phyloP scores from a whole-genome alignment of 2,113 vertebrate species.

The Bubo bubo region DNA sequence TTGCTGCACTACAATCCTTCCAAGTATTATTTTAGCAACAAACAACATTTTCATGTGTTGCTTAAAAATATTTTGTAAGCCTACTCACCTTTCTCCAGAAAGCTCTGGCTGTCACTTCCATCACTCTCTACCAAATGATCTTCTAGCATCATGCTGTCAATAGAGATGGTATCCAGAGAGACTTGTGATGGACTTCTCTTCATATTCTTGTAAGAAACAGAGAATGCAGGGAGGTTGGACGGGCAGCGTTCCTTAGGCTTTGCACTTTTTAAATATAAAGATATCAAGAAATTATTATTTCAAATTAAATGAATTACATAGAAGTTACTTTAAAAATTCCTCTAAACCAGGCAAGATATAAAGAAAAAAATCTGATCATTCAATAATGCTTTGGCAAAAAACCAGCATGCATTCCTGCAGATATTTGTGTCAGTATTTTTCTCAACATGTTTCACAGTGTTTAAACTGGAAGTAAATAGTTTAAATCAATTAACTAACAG shows the following conservation, averaged over 20 bases:
- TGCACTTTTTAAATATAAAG: conserved; percentile 79
- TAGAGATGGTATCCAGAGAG: conserved; percentile 92
- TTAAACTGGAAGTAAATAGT: neutral
- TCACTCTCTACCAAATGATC: conserved; percentile 86
- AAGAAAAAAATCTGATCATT: neutral
- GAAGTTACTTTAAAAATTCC: neutral
- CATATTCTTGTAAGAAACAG: conserved; percentile 91
- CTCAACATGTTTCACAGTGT: neutral
- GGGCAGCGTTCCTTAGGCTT: conserved; percentile 88
- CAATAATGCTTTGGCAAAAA: neutral
- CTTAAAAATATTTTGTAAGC: neutral
- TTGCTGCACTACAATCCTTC: neutral
- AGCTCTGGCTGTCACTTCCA: conserved; percentile 85
- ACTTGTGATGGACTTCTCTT: conserved; percentile 93
- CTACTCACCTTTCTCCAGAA: conserved; percentile 86
- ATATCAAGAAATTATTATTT: conserved; percentile 42
- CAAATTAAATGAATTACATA: neutral
- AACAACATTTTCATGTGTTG: neutral
- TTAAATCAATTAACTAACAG: neutral
- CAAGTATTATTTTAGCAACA: neutral
- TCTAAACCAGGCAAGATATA: neutral
- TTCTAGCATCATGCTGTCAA: conserved; percentile 89
- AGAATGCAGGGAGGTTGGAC: conserved; percentile 79
- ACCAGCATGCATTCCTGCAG: neutral
- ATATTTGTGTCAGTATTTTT: neutral